These are phyloP conservation scores for Eucidaris tribuloides DNA, from an alignment of 35 echinoderm and acorn worm genomes.

Conservation along the genomic window DNA sequence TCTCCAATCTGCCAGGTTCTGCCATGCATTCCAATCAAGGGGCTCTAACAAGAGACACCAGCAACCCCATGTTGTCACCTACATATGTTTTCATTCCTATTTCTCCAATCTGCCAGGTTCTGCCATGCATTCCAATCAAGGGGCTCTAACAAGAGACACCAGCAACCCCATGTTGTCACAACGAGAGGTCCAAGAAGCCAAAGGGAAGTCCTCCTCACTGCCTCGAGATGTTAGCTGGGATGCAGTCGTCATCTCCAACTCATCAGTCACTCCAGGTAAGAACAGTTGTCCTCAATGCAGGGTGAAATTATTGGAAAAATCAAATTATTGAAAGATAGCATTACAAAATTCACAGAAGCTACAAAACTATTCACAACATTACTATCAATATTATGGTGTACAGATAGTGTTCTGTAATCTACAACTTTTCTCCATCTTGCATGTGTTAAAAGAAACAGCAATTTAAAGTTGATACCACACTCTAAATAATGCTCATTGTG, in stretches of 20 bases:
- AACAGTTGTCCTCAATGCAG: no score
- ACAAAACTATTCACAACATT: no score
- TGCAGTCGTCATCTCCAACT: constrained; percentile 95
- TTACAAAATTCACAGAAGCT: no score
- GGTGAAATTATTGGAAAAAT: no score
- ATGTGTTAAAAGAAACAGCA: no score
- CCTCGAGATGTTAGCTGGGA: constrained; percentile 80
- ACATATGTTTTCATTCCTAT: no score
- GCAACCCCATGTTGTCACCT: constrained; percentile 38
- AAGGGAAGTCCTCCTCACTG: constrained; percentile 85
- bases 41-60: constrained; percentile 52
- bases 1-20: background rate
- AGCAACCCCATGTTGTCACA: constrained; percentile 41
- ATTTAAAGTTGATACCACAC: no score
- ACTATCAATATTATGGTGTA: no score
- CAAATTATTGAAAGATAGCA: no score
- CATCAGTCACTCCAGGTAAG: constrained; percentile 84
- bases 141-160: constrained; percentile 49
- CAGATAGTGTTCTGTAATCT: no score
- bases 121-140: constrained; percentile 13
- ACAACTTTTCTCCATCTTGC: no score
- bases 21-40: constrained; percentile 10
- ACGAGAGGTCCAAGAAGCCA: constrained; percentile 71
- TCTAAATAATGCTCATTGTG: no score
- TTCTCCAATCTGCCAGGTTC: background rate